Percentiles rank a stretch among this genome's conserved stretches.
Evolutionary conservation across 1,140 invertebrate species (phyloP).

Genomic region (Drosophila sp.): DNA sequence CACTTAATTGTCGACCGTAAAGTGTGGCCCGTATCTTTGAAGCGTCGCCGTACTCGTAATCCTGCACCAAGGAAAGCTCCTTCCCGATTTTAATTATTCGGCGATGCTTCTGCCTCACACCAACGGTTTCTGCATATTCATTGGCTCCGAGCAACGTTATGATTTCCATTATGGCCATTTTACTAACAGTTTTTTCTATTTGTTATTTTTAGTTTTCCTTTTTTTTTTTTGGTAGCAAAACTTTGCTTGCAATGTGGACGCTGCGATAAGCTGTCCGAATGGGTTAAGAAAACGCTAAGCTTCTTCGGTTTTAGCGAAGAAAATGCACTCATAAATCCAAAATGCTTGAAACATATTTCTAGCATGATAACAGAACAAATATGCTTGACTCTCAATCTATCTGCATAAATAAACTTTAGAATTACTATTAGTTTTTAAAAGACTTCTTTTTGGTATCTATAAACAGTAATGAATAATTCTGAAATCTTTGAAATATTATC

Average conservation of each 20-base stretch:
- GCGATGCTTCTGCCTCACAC: constrained; percentile 35
- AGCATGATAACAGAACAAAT: neutral
- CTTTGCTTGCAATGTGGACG: constrained; percentile 54
- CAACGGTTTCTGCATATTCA: constrained; percentile 67
- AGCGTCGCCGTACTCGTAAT: constrained; percentile 24
- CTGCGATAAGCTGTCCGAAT: constrained; percentile 58
- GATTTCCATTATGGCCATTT: constrained; percentile 68
- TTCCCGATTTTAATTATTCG: constrained; percentile 78
- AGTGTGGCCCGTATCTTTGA: constrained; percentile 57
- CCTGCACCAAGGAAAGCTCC: constrained; percentile 28
- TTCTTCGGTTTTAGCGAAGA: neutral
- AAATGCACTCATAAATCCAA: constrained; percentile 38
- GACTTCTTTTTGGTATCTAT: no score
- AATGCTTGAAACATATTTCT: neutral
- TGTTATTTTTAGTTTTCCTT: no score
- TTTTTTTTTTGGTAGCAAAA: constrained; percentile 31
- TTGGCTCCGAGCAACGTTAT: constrained; percentile 58
- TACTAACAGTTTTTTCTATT: constrained; percentile 29
- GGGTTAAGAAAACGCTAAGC: constrained; percentile 40
- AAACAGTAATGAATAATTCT: no score
- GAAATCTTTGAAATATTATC: no score
- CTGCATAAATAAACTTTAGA: no score
- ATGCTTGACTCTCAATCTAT: no score
- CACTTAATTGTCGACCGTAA: constrained; percentile 77
- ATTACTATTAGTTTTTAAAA: no score